Evolutionary conservation across 2,888 invertebrate genomes (phyloP), one percentile per base, ranked within the genome.

Genomic region (Drosophila flavopinicola): DNA sequence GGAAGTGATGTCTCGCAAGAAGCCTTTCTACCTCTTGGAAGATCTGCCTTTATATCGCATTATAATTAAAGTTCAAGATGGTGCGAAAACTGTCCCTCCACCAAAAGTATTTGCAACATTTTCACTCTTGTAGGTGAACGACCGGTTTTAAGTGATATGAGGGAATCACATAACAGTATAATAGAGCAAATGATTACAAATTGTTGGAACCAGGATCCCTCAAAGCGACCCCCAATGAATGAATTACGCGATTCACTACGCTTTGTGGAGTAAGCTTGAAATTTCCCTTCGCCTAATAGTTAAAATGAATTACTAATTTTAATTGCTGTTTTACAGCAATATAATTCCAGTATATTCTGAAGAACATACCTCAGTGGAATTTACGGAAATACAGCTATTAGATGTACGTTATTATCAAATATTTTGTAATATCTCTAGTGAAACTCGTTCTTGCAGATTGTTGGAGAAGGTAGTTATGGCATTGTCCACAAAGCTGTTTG

Each of bases 1-100:
- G 58, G 44, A 58, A 7, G 5, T 44, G 2, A n/a, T 58, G 23
- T 13, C 57, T 1, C 42, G 35, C 0, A 49, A 29, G 17, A 29
- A 37, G 10, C 33, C 49, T 10, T 49, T 35, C 13, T 13, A 29
- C 24, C 25, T 2, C 9, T 10, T 13, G 6, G 6, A 20, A 13
- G 5, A n/a, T n/a, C n/a, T n/a, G 6, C 37, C 2, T 20, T 20
- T 20, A 2, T n/a, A 23, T 17, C 5, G 11, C 6, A 6, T 1
- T 0, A 32, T 13, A 4, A 2, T 0, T 1, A 4, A 11, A 45
- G 13, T 45, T 3, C 0, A 4, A 23, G 7, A 10, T 9, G 32
- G 45, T 45, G 11, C 9, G n/a, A 29, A 10, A 25, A 0, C 10
- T 15, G 24, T 5, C 6, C 17, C 17, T 1, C 1, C 24, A 39